Conservation (phyloP, 2,113 vertebrate genomes). For the Hypomesus transpacificus region DNA sequence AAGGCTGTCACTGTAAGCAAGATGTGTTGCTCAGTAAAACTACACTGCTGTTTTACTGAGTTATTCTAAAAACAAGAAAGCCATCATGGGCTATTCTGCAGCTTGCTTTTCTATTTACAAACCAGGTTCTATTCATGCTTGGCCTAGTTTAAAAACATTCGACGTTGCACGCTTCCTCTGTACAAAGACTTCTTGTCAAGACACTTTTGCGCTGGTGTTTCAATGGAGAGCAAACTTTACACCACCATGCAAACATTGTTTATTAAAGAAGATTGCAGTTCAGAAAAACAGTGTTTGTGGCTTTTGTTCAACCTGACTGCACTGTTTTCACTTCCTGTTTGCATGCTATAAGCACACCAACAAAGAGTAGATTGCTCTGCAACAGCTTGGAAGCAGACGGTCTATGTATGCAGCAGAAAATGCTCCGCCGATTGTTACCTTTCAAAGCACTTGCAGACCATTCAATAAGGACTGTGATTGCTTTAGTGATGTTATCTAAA, state of each 20-base stretch:
- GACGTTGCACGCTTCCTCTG: slow-evolving; percentile 44
- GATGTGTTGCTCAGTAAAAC: too few relatives aligned
- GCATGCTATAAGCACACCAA: slow-evolving; percentile 20
- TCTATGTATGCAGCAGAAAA: background rate
- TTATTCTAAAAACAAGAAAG: too few relatives aligned
- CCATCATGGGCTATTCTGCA: too few relatives aligned
- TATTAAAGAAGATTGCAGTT: slow-evolving; percentile 35
- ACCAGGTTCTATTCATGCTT: background rate
- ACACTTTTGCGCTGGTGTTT: slow-evolving; percentile 61
- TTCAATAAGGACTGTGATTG: background rate
- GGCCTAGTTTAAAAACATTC: slow-evolving; percentile 16
- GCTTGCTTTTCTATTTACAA: too few relatives aligned
- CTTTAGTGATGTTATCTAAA: slow-evolving; percentile 16
- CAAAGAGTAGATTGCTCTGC: slow-evolving; percentile 7
- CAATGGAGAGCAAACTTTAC: slow-evolving; percentile 24
- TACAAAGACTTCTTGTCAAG: slow-evolving; percentile 61
- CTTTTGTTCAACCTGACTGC: slow-evolving; percentile 44
- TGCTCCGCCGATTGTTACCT: too few relatives aligned
- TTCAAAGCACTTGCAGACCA: too few relatives aligned
- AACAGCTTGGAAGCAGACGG: slow-evolving; percentile 15
- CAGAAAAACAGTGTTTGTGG: slow-evolving; percentile 14
- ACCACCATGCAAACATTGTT: slow-evolving; percentile 36
- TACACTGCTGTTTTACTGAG: too few relatives aligned
- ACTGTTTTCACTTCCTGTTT: slow-evolving; percentile 63
- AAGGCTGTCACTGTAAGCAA: too few relatives aligned